Base-by-base conservation (phyloP, 37 sponge, comb jelly and placozoan genomes). In the Ephydatia muelleri region DNA sequence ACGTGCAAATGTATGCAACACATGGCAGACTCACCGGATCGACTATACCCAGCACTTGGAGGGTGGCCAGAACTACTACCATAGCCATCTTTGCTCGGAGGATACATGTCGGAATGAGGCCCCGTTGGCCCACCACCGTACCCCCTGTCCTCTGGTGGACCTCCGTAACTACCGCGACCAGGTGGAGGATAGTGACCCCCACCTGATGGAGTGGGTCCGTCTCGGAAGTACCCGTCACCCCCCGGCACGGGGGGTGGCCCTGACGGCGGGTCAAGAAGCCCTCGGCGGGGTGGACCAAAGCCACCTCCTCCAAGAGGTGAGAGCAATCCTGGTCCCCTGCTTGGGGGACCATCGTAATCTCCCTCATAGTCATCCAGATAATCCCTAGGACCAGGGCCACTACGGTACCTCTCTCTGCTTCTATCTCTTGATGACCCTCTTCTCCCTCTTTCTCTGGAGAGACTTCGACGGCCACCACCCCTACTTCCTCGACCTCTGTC, bases 261-360 rank as follows among this genome's bases (percentile, higher is more conserved):
- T 0, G 33, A 25, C 9, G 74, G 74, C 23, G 74, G 34, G 28
- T 73, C 74, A 34, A 73, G 36, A 28, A 73, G 74, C 22, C 25
- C 36, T 23, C 74, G n/a, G 25, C 74, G 74, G 33, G 74, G 36
- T 38, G 25, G 34, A 11, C 57, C 57, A 57, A 57, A 57, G 57
- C 57, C 19, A 14, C 57, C 57, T 1, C 57, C 57, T 57, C 57
- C 57, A 57, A 57, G 57, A 19, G 57, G 57, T 57, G 57, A 57
- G 23, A 37, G 74, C 14, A 33, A 28, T 13, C 31, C 72, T 14
- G 72, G 32, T 30, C 31, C 72, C 32, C 32, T 30, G 25, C 79
- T 57, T 57, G 84, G 76, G 29, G 84, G 76, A 0, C 80, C 80
- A 8, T 76, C 78, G 39, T 84, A 84, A 5, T 68, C 77, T 9